Evolutionary conservation across 2,113 vertebrate species (phyloP).

Genomic region (Pteruthius melanotis): DNA sequence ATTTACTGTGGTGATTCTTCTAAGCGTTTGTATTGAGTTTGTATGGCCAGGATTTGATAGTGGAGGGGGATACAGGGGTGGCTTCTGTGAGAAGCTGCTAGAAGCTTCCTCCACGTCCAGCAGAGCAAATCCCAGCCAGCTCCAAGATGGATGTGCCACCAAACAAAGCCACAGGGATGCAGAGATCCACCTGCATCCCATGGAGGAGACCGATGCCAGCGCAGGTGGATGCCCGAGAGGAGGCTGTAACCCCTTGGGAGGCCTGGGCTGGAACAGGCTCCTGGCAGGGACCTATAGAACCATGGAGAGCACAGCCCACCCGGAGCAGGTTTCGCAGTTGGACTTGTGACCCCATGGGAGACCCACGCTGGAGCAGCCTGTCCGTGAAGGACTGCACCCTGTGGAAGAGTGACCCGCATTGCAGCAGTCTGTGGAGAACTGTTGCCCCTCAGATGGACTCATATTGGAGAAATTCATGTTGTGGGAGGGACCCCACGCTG

Average conservation of each 20-base stretch:
- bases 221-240: neutral
- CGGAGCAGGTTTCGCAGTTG: neutral
- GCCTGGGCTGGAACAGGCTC: neutral
- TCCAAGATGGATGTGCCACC: neutral
- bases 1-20: neutral
- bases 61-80: too few species aligned
- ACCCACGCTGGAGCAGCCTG: neutral
- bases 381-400: neutral
- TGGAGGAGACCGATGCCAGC: neutral
- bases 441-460: neutral
- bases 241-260: neutral
- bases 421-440: neutral
- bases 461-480: accelerated
- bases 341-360: too few species aligned
- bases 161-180: neutral
- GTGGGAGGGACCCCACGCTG: neutral
- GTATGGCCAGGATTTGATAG: neutral
- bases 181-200: neutral
- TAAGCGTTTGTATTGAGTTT: neutral
- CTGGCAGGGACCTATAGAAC: neutral
- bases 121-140: neutral
- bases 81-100: neutral
- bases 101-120: neutral
- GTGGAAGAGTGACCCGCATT: accelerated
- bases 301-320: neutral